Base-by-base conservation (phyloP, 1,140 invertebrate genomes). In the Sycophaga agraensis region DNA sequence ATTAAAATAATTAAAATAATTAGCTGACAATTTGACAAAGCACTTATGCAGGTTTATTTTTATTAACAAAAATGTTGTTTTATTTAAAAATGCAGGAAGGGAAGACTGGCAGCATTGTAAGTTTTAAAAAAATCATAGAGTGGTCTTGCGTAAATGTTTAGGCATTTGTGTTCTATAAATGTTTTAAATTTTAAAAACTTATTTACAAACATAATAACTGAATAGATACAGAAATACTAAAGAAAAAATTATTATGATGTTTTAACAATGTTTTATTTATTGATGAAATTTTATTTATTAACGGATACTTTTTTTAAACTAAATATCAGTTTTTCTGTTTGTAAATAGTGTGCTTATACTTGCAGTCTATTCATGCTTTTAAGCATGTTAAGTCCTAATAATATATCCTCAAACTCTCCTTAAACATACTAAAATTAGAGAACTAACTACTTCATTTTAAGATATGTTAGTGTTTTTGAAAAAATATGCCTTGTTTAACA, bases 81-180 rank as follows among this genome's bases (percentile, higher is more conserved):
- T 73, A 73, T 71, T 78, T 81, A 78, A 80, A 64, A 67, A 79
- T 78, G 81, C 85, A 88, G 86, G 85, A 63, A 85, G 83, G 82
- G 85, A 88, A 84, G 84, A 86, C 60, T 89, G 87, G 87, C 86
- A 87, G 82, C 84, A 84, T 78, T 84, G 87, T 88, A 87, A 88
- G 86, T 87, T 71, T 73, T 4, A 55, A 17, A 40, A 55, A 37
- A 40, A 37, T 34, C 31, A 6, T 49, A 62, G 59, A 48, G 60
- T 63, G 53, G 8, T 62, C 56, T 54, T 61, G 24, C 7, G 22
- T 54, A 39, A 45, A 7, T 54, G 21, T 46, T 24, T 53, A 45
- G 28, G 39, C 35, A 34, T 62, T 48, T 48, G n/a, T 31, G 17
- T 7, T 55, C 51, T 21, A 5, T 49, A 42, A 55, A 48, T 46